phyloP scores from a whole-genome alignment of 2,888 invertebrate species.

The Cephus pulcher region DNA sequence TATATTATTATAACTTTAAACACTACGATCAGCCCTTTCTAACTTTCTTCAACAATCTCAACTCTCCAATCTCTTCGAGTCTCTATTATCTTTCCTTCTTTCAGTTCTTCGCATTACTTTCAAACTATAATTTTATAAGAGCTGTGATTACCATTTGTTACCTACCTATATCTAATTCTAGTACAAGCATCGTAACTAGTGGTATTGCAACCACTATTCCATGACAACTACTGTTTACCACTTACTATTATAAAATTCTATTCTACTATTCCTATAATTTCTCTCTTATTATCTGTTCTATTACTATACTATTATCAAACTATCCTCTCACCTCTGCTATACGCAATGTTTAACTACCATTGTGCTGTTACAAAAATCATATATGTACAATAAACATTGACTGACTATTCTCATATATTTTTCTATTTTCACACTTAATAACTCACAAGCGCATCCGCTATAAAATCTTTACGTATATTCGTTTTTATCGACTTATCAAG shows the following conservation, averaged over 20 bases:
- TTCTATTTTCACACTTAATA: constrained; percentile 5
- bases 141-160: constrained; percentile 9
- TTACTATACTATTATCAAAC: constrained; percentile 1
- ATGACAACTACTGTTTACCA: background rate
- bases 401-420: constrained; percentile 4
- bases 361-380: background rate
- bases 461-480: background rate
- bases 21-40: background rate
- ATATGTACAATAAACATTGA: constrained; percentile 4
- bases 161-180: background rate
- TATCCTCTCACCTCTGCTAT: background rate
- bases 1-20: background rate
- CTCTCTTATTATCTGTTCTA: background rate
- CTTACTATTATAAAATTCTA: background rate
- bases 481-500: constrained; percentile 23
- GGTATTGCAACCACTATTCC: background rate
- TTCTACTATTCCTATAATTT: background rate
- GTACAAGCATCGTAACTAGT: background rate
- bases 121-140: constrained; percentile 2
- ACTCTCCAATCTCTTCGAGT: background rate
- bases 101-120: background rate
- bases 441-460: background rate
- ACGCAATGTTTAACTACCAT: background rate
- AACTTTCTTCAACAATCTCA: background rate
- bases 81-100: constrained; percentile 17